Percentiles rank a stretch among this genome's conserved stretches.
Conservation (phyloP, 1,140 invertebrate species). For the Pseudomyrmex dendroicus region DNA sequence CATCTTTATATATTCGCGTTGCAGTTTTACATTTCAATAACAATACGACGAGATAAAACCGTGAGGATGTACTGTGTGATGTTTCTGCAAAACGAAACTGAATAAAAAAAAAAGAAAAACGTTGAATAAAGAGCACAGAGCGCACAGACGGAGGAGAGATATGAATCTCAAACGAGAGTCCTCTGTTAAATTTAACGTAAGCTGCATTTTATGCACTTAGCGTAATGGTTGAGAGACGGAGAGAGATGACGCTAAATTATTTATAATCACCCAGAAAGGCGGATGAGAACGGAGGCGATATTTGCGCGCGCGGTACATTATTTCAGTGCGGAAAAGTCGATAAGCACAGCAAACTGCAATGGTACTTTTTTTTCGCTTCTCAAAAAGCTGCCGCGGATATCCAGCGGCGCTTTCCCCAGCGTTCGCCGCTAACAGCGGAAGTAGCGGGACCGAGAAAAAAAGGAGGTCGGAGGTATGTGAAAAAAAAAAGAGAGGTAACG, state of each 20-base stretch:
- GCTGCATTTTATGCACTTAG: slow-evolving; percentile 4
- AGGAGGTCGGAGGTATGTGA: slow-evolving; percentile 1
- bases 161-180: not conserved
- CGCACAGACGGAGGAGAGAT: not conserved
- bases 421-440: slow-evolving; percentile 26
- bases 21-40: slow-evolving; percentile 12
- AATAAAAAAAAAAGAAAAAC: too few species aligned
- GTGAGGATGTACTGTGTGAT: too few species aligned
- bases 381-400: slow-evolving; percentile 39
- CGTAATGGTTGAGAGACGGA: slow-evolving; percentile 6
- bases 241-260: slow-evolving; percentile 22
- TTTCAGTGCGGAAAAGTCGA: slow-evolving; percentile 9
- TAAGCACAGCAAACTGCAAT: not conserved
- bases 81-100: too few species aligned
- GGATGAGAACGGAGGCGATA: slow-evolving; percentile 15
- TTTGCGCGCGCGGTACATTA: not conserved
- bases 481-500: slow-evolving; percentile 23
- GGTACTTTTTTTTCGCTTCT: slow-evolving; percentile 17
- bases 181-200: not conserved
- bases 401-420: not conserved
- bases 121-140: not conserved
- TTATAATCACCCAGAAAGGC: slow-evolving; percentile 3
- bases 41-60: not conserved
- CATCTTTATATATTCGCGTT: not conserved
- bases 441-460: not conserved